A percentile compares a stretch with the other conserved stretches of the same genome.
Evolutionary conservation across 2,888 invertebrate genomes (phyloP).

Genomic region (Hermodice carunculata): DNA sequence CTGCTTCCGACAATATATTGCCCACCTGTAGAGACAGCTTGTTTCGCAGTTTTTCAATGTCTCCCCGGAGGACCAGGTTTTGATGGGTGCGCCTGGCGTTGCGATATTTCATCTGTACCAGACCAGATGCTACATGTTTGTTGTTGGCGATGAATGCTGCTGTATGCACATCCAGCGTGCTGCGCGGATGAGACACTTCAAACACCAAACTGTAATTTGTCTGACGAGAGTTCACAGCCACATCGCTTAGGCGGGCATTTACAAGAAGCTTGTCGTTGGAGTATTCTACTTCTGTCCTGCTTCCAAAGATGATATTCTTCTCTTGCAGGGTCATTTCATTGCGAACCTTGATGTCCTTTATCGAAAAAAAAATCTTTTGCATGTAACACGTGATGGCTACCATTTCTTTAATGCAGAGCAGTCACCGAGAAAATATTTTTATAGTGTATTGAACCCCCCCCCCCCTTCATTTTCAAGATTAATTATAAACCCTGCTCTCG

Average conservation of each 20-base stretch:
- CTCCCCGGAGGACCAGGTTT: conserved; percentile 8
- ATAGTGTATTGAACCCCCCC: too few relatives aligned
- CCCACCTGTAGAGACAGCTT: conserved; percentile 7
- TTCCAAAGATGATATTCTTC: conserved; percentile 5
- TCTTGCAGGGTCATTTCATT: conserved; percentile 6
- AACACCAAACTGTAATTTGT: conserved; percentile 6
- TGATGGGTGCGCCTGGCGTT: conserved; percentile 6
- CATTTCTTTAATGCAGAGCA: too few relatives aligned
- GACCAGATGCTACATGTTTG: background rate
- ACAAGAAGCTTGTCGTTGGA: conserved; percentile 7
- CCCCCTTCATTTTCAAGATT: too few relatives aligned
- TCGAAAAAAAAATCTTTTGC: background rate
- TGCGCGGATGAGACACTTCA: conserved; percentile 10
- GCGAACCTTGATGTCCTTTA: conserved; percentile 13
- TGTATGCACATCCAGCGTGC: conserved; percentile 8
- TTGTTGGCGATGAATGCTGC: conserved; percentile 3
- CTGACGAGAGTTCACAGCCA: background rate
- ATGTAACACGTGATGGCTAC: too few relatives aligned
- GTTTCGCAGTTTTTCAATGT: conserved; percentile 16
- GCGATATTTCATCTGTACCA: conserved; percentile 12
- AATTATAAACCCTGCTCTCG: too few relatives aligned
- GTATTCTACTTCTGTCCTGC: conserved; percentile 15
- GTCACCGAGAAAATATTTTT: too few relatives aligned
- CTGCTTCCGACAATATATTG: too few relatives aligned
- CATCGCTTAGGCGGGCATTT: conserved; percentile 1